Conservation (phyloP, 2,113 vertebrate species). For the Hydropotes inermis region DNA sequence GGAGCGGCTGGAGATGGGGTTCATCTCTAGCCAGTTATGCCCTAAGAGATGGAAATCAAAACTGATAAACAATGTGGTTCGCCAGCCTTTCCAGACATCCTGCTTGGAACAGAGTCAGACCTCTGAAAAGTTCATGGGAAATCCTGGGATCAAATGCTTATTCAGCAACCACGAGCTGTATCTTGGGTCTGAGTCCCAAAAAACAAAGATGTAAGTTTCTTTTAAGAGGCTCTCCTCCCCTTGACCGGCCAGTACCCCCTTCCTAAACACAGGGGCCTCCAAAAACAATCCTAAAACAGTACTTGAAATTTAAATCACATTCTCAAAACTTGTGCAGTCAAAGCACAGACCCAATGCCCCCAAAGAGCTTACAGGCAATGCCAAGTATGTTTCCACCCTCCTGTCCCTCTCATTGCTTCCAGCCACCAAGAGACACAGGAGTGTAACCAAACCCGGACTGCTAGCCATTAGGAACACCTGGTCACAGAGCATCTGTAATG, state of each 20-base stretch:
- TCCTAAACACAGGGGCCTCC: not conserved
- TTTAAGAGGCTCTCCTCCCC: not conserved
- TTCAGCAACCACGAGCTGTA: not conserved
- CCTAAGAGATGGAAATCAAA: not conserved
- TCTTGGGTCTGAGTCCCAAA: not conserved
- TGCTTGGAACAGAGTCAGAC: not conserved
- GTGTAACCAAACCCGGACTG: not conserved
- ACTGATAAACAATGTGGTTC: not conserved
- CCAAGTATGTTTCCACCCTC: not conserved
- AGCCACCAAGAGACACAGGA: rapidly evolving
- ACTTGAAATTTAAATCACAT: not conserved
- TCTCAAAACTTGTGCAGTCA: not conserved
- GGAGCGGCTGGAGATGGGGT: not conserved
- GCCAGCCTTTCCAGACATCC: not conserved
- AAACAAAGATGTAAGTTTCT: not conserved
- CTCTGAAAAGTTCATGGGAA: not conserved
- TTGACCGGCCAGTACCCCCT: not conserved
- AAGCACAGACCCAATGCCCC: not conserved
- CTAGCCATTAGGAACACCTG: too few relatives aligned
- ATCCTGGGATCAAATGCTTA: not conserved
- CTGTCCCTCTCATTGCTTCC: not conserved
- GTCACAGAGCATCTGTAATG: too few relatives aligned
- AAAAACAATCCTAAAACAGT: not conserved
- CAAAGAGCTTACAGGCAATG: rapidly evolving
- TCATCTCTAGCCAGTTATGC: not conserved